A percentile compares a stretch with the other conserved stretches of the same genome.
Conservation (phyloP, 2,113 vertebrate genomes). For the Ibidorhyncha struthersii region DNA sequence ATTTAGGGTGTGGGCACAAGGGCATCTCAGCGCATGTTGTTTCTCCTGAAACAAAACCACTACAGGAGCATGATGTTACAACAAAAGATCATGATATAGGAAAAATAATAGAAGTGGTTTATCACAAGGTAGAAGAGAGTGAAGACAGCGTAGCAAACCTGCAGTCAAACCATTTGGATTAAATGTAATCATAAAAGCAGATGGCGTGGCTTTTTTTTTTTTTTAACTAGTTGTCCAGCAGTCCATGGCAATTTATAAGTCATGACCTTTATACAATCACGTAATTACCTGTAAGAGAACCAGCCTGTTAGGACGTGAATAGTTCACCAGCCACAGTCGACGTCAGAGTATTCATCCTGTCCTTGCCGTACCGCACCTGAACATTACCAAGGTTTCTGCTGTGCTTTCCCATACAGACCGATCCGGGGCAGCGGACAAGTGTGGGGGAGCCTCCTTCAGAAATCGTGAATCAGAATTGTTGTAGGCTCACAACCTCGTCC, state of each 20-base stretch:
- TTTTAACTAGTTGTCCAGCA: background rate
- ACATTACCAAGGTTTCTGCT: background rate
- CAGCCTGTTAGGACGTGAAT: background rate
- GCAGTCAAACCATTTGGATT: background rate
- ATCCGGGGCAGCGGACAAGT: background rate
- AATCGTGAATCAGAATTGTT: too few species aligned
- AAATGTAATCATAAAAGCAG: background rate
- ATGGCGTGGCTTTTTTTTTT: background rate
- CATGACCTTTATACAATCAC: background rate
- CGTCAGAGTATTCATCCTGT: rapidly evolving
- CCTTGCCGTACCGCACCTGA: background rate
- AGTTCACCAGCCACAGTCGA: background rate
- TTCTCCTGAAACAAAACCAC: background rate
- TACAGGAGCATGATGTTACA: background rate
- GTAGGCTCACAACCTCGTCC: background rate
- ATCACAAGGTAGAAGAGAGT: background rate
- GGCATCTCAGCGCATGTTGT: background rate
- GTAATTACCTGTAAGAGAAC: background rate
- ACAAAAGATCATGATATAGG: background rate
- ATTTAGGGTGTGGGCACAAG: background rate
- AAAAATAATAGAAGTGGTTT: background rate
- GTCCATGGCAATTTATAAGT: background rate
- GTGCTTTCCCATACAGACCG: background rate
- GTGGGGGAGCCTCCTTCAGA: background rate
- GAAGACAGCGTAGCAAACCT: background rate